Evolutionary conservation across 64 coral and sea anemone genomes (phyloP), one percentile per base, ranked within the genome.

Genomic region (Catalaphyllia jardinei): DNA sequence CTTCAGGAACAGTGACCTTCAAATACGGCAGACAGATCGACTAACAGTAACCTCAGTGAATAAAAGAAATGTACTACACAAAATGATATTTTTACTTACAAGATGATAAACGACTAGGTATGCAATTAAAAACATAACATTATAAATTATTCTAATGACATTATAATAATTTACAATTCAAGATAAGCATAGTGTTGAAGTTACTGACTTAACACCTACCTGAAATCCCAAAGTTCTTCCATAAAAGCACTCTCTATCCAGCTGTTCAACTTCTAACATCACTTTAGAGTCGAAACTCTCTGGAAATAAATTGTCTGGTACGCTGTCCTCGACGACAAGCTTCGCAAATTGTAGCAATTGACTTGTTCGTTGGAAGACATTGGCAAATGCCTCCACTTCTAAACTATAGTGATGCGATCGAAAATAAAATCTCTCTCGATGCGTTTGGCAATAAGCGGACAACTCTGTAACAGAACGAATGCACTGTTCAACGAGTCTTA

Each of bases 221-320:
- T 99, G 97, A 91, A 99, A 99, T 38, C 97, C 97, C 12, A 99
- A 80, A 2, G 93, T 90, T 61, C 97, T 89, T 0, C 94, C 97
- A 75, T 99, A 99, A 60, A 99, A 99, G 27, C 97, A 99, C 22
- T 99, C 97, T 87, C 91, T 95, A 78, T 99, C 94, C 30, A 99
- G 31, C 31, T 89, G 62, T n/a, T 99, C 93, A 31, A 79, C 88
- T 83, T 95, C 94, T 3, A 95, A 62, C 91, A 99, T 89, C 6
- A 92, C 75, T 60, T 86, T 79, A 10, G 97, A 89, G 65, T 99
- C 97, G 84, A 91, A 93, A 54, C 71, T 72, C 75, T 95, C 86
- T 2, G 97, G 94, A 29, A 99, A 95, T 24, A 99, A 89, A 28
- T 93, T 46, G 9, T 80, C 79, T 19, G 86, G 88, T 1, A 73